Evolutionary conservation across 2,797 vertebrate species (phyloP).

Genomic region (Sebastes matsubarae): DNA sequence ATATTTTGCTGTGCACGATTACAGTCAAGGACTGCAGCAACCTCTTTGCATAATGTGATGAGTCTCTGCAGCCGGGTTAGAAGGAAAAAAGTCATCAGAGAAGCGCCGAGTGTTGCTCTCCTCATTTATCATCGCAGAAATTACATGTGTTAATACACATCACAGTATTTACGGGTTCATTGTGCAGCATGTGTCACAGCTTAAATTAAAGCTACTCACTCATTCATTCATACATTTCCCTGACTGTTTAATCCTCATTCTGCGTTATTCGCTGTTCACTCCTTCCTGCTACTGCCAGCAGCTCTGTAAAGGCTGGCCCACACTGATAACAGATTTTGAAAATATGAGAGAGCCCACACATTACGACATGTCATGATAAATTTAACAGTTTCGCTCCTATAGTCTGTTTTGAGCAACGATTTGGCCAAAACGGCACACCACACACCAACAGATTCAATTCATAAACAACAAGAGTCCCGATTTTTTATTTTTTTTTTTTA

Average conservation of each 20-base stretch:
- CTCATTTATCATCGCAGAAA: neutral
- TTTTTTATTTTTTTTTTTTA: too few species aligned
- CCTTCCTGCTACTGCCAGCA: neutral
- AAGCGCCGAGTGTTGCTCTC: neutral
- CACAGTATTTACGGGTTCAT: neutral
- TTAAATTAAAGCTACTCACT: neutral
- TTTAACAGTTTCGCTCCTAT: too few species aligned
- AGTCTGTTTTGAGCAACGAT: too few species aligned
- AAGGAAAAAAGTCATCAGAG: neutral
- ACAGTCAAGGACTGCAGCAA: constrained; percentile 23
- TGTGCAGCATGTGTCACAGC: neutral
- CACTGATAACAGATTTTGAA: too few species aligned
- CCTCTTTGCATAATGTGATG: constrained; percentile 34
- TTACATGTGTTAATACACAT: neutral
- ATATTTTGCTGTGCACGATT: constrained; percentile 14
- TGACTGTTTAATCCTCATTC: neutral
- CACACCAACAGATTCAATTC: too few species aligned
- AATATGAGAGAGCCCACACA: too few species aligned
- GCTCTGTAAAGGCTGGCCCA: neutral
- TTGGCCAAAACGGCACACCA: too few species aligned
- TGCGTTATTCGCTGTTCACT: neutral
- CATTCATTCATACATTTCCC: neutral
- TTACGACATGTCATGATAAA: too few species aligned
- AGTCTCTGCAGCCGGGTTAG: neutral
- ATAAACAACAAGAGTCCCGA: too few species aligned